Evolutionary conservation across 1,140 invertebrate species (phyloP).

Genomic region (Glomeris maerens): DNA sequence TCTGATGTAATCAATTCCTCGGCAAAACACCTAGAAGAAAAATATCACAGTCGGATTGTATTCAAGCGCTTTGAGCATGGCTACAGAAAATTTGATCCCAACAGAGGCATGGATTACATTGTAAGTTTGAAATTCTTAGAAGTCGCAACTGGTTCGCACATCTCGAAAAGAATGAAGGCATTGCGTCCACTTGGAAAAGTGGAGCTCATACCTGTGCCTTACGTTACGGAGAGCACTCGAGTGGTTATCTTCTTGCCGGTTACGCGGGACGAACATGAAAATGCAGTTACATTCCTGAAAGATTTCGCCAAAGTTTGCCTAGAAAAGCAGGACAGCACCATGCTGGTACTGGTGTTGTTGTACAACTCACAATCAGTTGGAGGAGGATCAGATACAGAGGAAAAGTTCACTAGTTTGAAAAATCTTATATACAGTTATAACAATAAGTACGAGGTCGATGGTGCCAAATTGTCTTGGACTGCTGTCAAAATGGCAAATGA

Average conservation of each 20-base stretch:
- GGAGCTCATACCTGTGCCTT: constrained; percentile 71
- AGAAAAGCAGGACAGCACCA: constrained; percentile 58
- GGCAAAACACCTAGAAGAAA: constrained; percentile 38
- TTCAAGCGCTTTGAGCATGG: constrained; percentile 49
- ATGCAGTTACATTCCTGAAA: constrained; percentile 46
- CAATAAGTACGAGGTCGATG: constrained; percentile 50
- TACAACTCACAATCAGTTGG: constrained; percentile 20
- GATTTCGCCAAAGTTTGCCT: constrained; percentile 53
- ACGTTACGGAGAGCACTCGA: constrained; percentile 74
- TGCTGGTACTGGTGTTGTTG: constrained; percentile 45
- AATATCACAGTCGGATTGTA: constrained; percentile 37
- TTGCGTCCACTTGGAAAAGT: constrained; percentile 65
- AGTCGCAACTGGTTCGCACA: constrained; percentile 24
- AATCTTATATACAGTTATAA: constrained; percentile 42
- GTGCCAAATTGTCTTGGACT: constrained; percentile 47
- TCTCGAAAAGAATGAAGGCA: constrained; percentile 42
- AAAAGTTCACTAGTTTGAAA: constrained; percentile 47
- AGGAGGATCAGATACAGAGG: constrained; percentile 17
- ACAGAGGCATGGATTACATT: constrained; percentile 73
- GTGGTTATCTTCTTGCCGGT: constrained; percentile 59
- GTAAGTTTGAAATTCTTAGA: constrained; percentile 51
- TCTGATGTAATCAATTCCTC: constrained; percentile 45
- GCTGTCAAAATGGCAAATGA: constrained; percentile 42
- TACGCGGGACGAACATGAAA: constrained; percentile 34
- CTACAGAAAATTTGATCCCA: constrained; percentile 70